Base-by-base conservation (phyloP, 2,113 vertebrate genomes). In the Semnornis frantzii region DNA sequence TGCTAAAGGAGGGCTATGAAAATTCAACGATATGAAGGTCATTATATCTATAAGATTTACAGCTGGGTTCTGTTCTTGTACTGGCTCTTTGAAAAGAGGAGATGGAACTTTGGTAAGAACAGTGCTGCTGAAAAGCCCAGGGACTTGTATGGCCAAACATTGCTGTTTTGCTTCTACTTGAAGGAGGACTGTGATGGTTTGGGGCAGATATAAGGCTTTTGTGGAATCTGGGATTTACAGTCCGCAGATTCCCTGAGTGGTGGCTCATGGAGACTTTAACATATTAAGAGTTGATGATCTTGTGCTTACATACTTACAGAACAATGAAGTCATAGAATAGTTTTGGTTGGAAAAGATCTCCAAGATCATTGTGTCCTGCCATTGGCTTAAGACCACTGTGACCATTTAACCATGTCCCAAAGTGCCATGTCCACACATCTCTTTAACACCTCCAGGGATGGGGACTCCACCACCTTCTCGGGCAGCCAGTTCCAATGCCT, bases 1-100 rank as follows among this genome's bases (percentile, higher is more conserved):
- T 73, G 8, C 20, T 44, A 10, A 13, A 6, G 19, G 17, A 34
- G 21, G 21, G 9, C 9, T 55, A 0, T 59, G 27, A 5, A 8
- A 17, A 9, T 59, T 15, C 12, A 50, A 2, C 30, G 55, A 8
- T 37, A 5, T 8, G 12, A 0, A 58, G 12, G 6, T 37, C 2
- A 2, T 2, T 14, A 25, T 12, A 14, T 8, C 0, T 8, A 7
- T 37, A 21, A 12, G 13, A 44, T 72, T 17, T 58, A 27, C 23
- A 20, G 3, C 5, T 10, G n/a, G 34, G 4, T 42, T 74, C 2
- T 75, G 63, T 23, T 70, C 46, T 24, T 66, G 5, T 15, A 8
- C 2, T n/a, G 28, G 18, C 9, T 5, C 4, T 48, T 71, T 1
- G 11, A 50, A 48, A 2, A 9, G 0, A 1, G 4, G 4, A 6